These are phyloP conservation scores for Augochlora pura DNA, from an alignment of 1,140 invertebrate species.

Conservation along the genomic window DNA sequence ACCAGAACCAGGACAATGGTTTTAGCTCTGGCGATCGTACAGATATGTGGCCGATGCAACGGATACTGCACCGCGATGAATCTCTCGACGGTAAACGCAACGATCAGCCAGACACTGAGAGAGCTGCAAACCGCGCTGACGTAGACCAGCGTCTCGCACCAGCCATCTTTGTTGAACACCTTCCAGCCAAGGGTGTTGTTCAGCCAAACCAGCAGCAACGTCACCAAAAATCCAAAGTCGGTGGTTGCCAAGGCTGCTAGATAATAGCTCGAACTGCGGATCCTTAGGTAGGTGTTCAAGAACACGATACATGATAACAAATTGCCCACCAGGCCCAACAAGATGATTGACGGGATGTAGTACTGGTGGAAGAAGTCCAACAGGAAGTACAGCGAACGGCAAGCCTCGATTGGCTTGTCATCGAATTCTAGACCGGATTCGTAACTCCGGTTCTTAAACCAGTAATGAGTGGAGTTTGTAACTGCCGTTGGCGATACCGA, in stretches of 20 bases:
- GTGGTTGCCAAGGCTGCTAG: slow-evolving; percentile 81
- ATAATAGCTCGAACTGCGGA: slow-evolving; percentile 83
- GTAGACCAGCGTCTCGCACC: slow-evolving; percentile 83
- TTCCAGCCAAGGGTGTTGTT: slow-evolving; percentile 78
- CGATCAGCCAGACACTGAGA: slow-evolving; percentile 83
- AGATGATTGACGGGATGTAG: slow-evolving; percentile 81
- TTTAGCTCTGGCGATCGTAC: slow-evolving; percentile 83
- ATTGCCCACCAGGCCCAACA: slow-evolving; percentile 82
- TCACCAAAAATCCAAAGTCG: slow-evolving; percentile 81
- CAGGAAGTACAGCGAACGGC: slow-evolving; percentile 70
- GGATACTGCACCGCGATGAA: slow-evolving; percentile 86
- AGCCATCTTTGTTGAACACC: slow-evolving; percentile 80
- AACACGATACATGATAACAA: slow-evolving; percentile 82
- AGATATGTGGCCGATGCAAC: slow-evolving; percentile 82
- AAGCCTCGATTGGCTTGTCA: slow-evolving; percentile 61
- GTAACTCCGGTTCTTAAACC: slow-evolving; percentile 23
- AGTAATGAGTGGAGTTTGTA: slow-evolving; percentile 32
- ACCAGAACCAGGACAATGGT: slow-evolving; percentile 79
- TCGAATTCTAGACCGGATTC: slow-evolving; percentile 17
- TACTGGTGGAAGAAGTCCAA: slow-evolving; percentile 81
- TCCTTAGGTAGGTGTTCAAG: slow-evolving; percentile 80
- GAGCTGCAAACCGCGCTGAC: slow-evolving; percentile 82
- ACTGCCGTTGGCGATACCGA: slow-evolving; percentile 9
- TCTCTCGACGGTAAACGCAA: slow-evolving; percentile 85
- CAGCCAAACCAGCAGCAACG: slow-evolving; percentile 81